A percentile compares a stretch with the other conserved stretches of the same genome.
Evolutionary conservation across 2,113 vertebrate genomes (phyloP).

Genomic region (Callopanchax toddi): DNA sequence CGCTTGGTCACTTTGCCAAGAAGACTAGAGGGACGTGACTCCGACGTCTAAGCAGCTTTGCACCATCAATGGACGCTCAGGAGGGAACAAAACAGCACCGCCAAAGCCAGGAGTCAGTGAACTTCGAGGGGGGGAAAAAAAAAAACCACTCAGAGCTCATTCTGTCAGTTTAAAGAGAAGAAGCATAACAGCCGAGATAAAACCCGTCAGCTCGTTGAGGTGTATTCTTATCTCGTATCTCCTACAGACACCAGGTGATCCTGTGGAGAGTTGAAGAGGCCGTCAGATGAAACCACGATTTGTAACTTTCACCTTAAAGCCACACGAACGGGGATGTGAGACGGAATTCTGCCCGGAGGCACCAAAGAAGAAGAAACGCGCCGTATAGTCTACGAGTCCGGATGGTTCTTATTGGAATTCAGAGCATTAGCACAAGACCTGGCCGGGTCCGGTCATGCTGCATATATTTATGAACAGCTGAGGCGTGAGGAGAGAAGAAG

Average conservation of each 20-base stretch:
- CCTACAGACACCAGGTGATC: conserved; percentile 42
- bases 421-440: conserved; percentile 39
- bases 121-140: conserved; percentile 11
- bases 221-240: conserved; percentile 42
- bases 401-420: conserved; percentile 62
- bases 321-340: conserved; percentile 24
- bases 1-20: conserved; percentile 52
- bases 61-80: background rate
- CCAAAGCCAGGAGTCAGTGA: conserved; percentile 29
- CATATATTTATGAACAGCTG: conserved; percentile 62
- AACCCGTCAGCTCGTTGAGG: conserved; percentile 36
- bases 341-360: conserved; percentile 53
- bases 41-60: conserved; percentile 24
- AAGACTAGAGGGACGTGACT: conserved; percentile 36
- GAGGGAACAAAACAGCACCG: conserved; percentile 6
- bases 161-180: conserved; percentile 25
- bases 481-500: conserved; percentile 51
- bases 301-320: conserved; percentile 59
- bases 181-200: conserved; percentile 26
- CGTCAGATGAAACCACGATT: conserved; percentile 53
- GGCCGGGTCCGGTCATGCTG: conserved; percentile 42
- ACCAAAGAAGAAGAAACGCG: conserved; percentile 16
- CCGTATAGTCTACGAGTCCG: conserved; percentile 16
- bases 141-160: conserved; percentile 9
- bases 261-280: conserved; percentile 33